Base-by-base conservation (phyloP, 2,797 vertebrate species). In the Danio aesculapii region DNA sequence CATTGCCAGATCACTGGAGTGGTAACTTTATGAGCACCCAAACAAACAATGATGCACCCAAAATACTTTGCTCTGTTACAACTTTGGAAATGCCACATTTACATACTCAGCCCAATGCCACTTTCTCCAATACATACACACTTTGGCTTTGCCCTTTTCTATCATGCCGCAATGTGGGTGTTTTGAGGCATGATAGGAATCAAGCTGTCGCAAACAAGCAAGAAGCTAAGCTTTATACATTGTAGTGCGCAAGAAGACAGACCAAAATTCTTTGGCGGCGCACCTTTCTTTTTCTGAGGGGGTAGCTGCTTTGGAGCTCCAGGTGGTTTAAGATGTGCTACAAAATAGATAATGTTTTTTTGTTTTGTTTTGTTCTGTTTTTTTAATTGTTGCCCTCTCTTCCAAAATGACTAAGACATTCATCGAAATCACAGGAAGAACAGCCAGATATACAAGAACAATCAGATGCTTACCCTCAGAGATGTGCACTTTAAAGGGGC, bases 401-500 rank as follows among this genome's bases (percentile, higher is more conserved):
- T 53, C 21, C 13, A 53, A 53, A 52, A 61, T 61, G 44, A 8
- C 52, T 2, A n/a, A 53, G 17, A 6, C 10, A 4, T 79, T 61
- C 43, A 2, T 50, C 43, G 12, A 13, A 3, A 59, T 49, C 43
- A 30, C 9, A 47, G 39, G 44, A 70, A 63, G 5, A 41, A 16
- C 30, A 21, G 43, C 6, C 19, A 66, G 16, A 19, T n/a, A n/a
- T 46, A 4, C 16, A 69, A 19, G 30, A 41, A 17, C 43, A 0
- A 53, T n/a, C 12, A 84, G 86, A 82, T 77, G 41, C 93, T 95
- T 87, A 99, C 98, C 97, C 92, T 99, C 97, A 0, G 97, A 92
- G 46, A 99, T 90, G 0, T 97, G 94, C 88, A 99, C 98, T 0
- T 91, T 91, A 88, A 95, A 98, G 14, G 98, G 97, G 77, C 98